These are phyloP conservation scores for Melikaiella ostensackeni DNA, from an alignment of 2,888 invertebrate genomes.

Conservation along the genomic window DNA sequence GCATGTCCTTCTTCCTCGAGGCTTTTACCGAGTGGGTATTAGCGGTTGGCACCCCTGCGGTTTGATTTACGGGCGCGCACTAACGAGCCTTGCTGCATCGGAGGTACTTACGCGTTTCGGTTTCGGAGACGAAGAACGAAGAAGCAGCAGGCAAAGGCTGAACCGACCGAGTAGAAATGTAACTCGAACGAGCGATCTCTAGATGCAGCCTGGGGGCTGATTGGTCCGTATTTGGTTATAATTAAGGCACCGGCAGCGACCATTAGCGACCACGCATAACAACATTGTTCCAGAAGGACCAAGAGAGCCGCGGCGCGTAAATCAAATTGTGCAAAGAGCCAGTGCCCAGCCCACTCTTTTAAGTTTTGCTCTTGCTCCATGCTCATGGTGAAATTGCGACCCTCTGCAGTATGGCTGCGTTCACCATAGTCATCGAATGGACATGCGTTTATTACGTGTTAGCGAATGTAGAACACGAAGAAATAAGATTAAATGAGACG, in stretches of 20 bases:
- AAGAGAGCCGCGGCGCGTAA: conserved; percentile 57
- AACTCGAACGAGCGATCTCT: conserved; percentile 55
- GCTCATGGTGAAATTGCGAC: background rate
- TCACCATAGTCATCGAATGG: background rate
- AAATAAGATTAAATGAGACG: background rate
- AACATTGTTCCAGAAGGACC: conserved; percentile 66
- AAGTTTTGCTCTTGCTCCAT: conserved; percentile 15
- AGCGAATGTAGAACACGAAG: background rate
- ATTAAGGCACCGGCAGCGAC: conserved; percentile 68
- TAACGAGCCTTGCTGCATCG: conserved; percentile 69
- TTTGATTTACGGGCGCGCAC: conserved; percentile 75
- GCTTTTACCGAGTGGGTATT: conserved; percentile 60
- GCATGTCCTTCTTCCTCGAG: background rate
- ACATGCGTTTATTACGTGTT: background rate
- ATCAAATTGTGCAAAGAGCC: conserved; percentile 61
- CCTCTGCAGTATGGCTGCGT: background rate
- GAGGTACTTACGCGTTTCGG: conserved; percentile 43
- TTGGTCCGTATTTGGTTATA: conserved; percentile 70
- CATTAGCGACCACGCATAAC: conserved; percentile 66
- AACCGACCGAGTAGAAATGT: conserved; percentile 49
- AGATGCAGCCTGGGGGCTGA: conserved; percentile 60
- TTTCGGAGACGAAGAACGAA: background rate
- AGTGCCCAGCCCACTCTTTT: conserved; percentile 38
- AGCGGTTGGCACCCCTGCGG: conserved; percentile 76
- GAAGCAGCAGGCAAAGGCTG: conserved; percentile 7